A percentile compares a stretch with the other conserved stretches of the same genome.
These are phyloP conservation scores for Sebastes cheni DNA, from an alignment of 2,797 vertebrate species.

Conservation along the genomic window DNA sequence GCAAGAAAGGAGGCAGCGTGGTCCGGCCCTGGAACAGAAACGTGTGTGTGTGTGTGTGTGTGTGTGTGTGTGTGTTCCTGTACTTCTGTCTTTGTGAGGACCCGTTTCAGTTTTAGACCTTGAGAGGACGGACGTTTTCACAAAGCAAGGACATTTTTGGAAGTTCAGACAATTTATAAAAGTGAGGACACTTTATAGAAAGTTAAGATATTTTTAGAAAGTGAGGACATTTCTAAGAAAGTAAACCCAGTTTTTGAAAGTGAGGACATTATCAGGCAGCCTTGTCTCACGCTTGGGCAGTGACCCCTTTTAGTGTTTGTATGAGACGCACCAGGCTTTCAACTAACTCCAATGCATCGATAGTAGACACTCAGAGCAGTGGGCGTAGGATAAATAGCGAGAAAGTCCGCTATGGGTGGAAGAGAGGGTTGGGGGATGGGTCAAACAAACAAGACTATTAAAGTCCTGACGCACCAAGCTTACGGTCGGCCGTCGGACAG, in stretches of 20 bases:
- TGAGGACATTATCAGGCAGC: no score
- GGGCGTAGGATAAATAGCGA: background rate
- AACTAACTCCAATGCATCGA: background rate
- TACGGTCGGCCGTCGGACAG: no score
- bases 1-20: background rate
- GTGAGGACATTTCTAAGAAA: no score
- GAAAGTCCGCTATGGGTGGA: background rate
- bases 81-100: slow-evolving; percentile 10
- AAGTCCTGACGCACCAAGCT: no score
- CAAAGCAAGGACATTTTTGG: background rate
- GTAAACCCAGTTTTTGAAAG: no score
- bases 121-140: background rate
- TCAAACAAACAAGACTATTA: background rate
- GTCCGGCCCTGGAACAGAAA: slow-evolving; percentile 20
- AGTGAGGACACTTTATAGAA: background rate
- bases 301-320: no score
- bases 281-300: no score
- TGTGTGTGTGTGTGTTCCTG: background rate
- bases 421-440: background rate
- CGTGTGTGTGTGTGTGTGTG: slow-evolving; percentile 2
- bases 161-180: background rate
- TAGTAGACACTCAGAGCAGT: background rate
- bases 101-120: background rate
- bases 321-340: background rate
- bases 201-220: background rate